Evolutionary conservation across 2,797 vertebrate species (phyloP).

Genomic region (Chromobotia macracanthus): DNA sequence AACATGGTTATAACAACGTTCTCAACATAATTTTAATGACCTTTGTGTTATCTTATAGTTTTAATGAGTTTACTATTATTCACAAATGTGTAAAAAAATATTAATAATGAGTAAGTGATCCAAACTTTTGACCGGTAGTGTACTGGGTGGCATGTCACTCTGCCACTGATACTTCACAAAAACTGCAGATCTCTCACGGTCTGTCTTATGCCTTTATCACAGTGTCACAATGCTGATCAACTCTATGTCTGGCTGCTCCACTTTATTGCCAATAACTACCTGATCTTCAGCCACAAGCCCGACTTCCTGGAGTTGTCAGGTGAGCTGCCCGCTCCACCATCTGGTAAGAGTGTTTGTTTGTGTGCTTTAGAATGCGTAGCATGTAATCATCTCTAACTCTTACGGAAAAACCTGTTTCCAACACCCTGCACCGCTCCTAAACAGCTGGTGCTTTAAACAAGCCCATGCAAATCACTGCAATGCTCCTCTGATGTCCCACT

Average conservation of each 20-base stretch:
- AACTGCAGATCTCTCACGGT: too few species aligned
- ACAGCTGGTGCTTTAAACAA: constrained; percentile 49
- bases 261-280: constrained; percentile 97
- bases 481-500: constrained; percentile 15
- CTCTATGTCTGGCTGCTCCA: constrained; percentile 96
- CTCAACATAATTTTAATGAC: too few species aligned
- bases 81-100: too few species aligned
- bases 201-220: not conserved
- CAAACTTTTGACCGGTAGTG: too few species aligned
- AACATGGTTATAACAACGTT: too few species aligned
- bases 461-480: constrained; percentile 31
- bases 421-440: not conserved
- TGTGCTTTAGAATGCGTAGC: constrained; percentile 22
- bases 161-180: too few species aligned
- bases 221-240: constrained; percentile 97
- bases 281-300: constrained; percentile 97
- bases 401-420: constrained; percentile 17
- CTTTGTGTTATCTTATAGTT: too few species aligned
- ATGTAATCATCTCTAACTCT: not conserved
- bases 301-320: constrained; percentile 98
- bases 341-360: constrained; percentile 3
- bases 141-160: too few species aligned
- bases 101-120: too few species aligned
- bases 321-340: constrained; percentile 66
- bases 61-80: too few species aligned